A percentile compares a stretch with the other conserved stretches of the same genome.
These are phyloP conservation scores for Drosophila takahashii DNA, from an alignment of 1,140 invertebrate genomes.

Conservation along the genomic window DNA sequence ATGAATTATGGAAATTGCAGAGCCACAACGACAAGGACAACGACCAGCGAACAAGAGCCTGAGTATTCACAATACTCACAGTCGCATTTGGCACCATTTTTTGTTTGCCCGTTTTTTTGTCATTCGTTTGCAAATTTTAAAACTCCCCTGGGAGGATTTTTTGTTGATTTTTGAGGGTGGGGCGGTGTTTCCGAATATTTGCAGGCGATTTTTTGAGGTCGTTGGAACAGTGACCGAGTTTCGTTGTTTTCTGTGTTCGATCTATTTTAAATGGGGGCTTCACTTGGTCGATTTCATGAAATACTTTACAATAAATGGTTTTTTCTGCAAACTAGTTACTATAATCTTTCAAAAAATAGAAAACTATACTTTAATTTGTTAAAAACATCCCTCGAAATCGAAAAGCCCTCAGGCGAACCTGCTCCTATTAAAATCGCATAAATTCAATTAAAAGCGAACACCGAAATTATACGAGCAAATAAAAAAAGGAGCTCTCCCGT, in stretches of 20 bases:
- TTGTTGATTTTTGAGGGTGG: conserved; percentile 5
- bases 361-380: not conserved
- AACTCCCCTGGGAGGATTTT: conserved; percentile 26
- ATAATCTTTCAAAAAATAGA: too few species aligned
- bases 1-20: conserved; percentile 83
- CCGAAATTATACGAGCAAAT: conserved; percentile 37
- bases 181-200: conserved; percentile 21
- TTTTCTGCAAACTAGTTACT: too few species aligned
- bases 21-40: conserved; percentile 68
- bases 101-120: conserved; percentile 25
- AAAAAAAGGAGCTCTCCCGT: conserved; percentile 26
- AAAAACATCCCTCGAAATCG: not conserved
- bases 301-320: too few species aligned
- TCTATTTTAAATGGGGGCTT: not conserved
- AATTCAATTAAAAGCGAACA: conserved; percentile 59
- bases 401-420: not conserved
- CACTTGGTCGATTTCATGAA: too few species aligned
- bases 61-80: conserved; percentile 43
- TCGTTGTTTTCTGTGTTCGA: not conserved
- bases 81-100: conserved; percentile 52
- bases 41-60: conserved; percentile 33
- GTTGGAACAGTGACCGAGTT: conserved; percentile 66
- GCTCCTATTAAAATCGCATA: conserved; percentile 53
- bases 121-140: conserved; percentile 44
- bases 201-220: conserved; percentile 41